Percentiles rank a stretch among this genome's conserved stretches.
Evolutionary conservation across 1,140 invertebrate genomes (phyloP).

Genomic region (Latrodectus geometricus): DNA sequence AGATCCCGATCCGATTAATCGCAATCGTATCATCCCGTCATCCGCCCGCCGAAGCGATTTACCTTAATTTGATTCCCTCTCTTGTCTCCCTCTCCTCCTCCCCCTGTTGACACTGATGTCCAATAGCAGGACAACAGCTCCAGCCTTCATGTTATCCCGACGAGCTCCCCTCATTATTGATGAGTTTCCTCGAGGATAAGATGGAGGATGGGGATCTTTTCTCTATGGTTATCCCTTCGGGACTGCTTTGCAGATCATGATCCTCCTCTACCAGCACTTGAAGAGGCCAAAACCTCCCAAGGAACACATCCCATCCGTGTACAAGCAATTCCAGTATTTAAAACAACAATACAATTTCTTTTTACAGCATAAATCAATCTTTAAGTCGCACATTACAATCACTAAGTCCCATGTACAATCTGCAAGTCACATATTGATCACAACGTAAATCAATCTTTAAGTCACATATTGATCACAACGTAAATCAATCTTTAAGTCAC

Average conservation of each 20-base stretch:
- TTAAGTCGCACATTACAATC: too few species aligned
- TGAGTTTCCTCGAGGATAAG: not conserved
- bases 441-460: too few species aligned
- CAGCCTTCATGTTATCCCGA: not conserved
- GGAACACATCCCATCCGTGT: too few species aligned
- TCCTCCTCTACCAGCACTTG: not conserved
- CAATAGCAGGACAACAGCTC: not conserved
- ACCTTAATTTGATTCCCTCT: conserved; percentile 58
- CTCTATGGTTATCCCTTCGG: not conserved
- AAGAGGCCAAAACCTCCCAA: too few species aligned
- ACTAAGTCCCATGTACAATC: too few species aligned
- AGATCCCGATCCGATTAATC: conserved; percentile 61
- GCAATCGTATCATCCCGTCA: conserved; percentile 61
- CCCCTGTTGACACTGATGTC: not conserved
- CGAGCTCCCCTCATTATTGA: not conserved
- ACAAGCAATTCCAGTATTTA: too few species aligned
- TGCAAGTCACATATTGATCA: too few species aligned
- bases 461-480: too few species aligned
- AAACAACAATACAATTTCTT: too few species aligned
- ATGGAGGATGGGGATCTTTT: not conserved
- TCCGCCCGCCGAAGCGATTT: conserved; percentile 49
- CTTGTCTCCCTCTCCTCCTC: not conserved
- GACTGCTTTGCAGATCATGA: not conserved
- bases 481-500: too few species aligned
- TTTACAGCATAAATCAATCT: too few species aligned